Conservation (phyloP, 2,797 vertebrate species). For the Schizothorax lantsangensis region DNA sequence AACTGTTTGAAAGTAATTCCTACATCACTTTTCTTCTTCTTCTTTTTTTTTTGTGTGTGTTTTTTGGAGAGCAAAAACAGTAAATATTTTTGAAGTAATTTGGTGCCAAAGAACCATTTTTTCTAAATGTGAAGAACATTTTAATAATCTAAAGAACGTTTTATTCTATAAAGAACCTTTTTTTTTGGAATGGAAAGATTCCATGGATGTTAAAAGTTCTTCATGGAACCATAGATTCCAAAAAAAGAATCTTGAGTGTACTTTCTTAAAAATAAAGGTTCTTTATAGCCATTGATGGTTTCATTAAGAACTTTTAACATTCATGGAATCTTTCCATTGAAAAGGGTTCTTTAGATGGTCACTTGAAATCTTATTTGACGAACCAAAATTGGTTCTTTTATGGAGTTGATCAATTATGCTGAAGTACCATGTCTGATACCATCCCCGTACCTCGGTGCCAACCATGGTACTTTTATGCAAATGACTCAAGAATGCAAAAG, state of each 20-base stretch:
- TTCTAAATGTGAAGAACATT: background rate
- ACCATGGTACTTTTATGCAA: conserved; percentile 53
- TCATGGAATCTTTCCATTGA: background rate
- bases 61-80: background rate
- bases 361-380: background rate
- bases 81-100: too few species aligned
- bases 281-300: background rate
- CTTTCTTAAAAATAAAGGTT: background rate
- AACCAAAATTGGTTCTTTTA: background rate
- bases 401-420: background rate
- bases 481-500: conserved; percentile 11
- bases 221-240: background rate
- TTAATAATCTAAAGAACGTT: background rate
- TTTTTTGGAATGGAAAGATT: background rate
- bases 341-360: background rate
- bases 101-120: background rate
- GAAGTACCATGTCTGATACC: background rate
- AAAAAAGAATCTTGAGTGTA: background rate
- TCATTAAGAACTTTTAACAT: background rate
- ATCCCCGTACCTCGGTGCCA: background rate
- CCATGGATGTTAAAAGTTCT: background rate
- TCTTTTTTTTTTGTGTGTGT: too few species aligned
- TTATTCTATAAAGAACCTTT: background rate
- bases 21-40: background rate
- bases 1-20: background rate